phyloP scores from a whole-genome alignment of 2,113 vertebrate genomes.

The Colaptes auratus region DNA sequence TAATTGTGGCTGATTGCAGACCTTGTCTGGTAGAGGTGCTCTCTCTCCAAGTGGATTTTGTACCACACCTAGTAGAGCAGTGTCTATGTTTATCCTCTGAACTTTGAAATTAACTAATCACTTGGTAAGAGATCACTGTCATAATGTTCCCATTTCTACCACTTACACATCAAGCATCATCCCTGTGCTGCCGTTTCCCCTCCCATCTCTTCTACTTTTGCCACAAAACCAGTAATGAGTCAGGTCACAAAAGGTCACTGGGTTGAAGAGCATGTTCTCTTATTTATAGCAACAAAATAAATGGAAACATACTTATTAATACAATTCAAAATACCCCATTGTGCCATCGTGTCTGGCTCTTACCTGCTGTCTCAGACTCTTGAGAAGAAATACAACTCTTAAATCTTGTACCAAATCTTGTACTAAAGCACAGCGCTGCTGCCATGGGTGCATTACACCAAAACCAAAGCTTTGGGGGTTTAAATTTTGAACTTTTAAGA shows the following conservation, averaged over 20 bases:
- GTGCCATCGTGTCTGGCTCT: background rate
- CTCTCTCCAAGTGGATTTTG: background rate
- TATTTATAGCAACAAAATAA: conserved; percentile 17
- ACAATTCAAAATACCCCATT: background rate
- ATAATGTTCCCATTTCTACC: background rate
- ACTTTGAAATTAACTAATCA: background rate
- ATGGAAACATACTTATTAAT: background rate
- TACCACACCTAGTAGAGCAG: background rate
- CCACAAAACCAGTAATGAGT: background rate
- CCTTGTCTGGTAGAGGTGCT: background rate
- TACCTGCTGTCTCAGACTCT: background rate
- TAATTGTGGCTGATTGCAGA: background rate
- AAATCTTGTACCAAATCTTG: background rate
- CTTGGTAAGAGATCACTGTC: background rate
- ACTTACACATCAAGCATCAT: background rate
- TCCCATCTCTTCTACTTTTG: background rate
- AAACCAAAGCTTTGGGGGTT: background rate
- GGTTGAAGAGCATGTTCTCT: background rate
- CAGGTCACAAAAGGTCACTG: background rate
- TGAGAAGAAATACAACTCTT: background rate
- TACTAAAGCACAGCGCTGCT: background rate
- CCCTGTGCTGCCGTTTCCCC: background rate
- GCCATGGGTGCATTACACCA: background rate
- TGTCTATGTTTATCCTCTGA: background rate
- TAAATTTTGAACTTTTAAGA: background rate